phyloP scores from a whole-genome alignment of 2,113 vertebrate species.

The Dasyprocta punctata region DNA sequence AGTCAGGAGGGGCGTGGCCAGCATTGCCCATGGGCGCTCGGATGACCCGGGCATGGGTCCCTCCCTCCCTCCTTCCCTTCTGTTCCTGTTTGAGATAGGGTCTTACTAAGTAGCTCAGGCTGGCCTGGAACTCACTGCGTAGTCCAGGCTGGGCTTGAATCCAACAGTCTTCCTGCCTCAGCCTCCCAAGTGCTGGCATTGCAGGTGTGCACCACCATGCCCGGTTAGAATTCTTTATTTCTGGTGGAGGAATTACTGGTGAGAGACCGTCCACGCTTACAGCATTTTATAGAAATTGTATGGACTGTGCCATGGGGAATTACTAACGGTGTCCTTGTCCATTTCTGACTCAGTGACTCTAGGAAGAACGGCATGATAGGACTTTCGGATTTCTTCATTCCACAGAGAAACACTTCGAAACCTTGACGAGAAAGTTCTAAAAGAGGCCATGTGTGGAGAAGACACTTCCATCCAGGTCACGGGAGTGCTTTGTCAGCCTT shows the following conservation, averaged over 20 bases:
- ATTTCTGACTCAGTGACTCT: background rate
- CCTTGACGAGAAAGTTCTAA: background rate
- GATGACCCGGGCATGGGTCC: background rate
- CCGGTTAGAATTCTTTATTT: background rate
- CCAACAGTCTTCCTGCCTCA: background rate
- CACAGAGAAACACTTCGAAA: background rate
- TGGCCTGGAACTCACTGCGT: background rate
- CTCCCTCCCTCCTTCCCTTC: background rate
- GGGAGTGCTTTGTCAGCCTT: background rate
- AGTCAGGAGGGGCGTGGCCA: background rate
- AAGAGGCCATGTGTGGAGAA: background rate
- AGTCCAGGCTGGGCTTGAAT: background rate
- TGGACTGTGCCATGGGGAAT: background rate
- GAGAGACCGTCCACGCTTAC: background rate
- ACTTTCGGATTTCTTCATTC: slow-evolving; percentile 64
- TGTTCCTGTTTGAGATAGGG: background rate
- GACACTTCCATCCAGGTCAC: slow-evolving; percentile 13
- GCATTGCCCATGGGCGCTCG: background rate
- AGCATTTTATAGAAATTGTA: background rate
- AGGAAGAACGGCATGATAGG: slow-evolving; percentile 70
- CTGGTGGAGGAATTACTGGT: background rate
- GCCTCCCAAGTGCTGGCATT: background rate
- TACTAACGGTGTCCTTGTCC: slow-evolving; percentile 4
- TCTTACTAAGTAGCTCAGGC: background rate
- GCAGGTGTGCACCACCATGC: background rate